Conservation (phyloP, 1,140 invertebrate species). For the Atta cephalotes region DNA sequence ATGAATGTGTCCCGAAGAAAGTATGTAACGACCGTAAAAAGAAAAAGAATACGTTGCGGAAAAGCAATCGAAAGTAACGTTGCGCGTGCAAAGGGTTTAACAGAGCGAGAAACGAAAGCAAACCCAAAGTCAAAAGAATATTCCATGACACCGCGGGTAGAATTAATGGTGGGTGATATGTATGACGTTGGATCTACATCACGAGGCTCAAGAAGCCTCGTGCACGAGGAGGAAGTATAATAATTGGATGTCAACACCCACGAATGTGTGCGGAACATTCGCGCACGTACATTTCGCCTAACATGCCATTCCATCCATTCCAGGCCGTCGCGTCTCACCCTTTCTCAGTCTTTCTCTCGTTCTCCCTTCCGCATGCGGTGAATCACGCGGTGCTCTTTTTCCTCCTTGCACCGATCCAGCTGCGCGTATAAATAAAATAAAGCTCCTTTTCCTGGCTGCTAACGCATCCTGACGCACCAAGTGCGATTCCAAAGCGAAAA, state of each 20-base stretch:
- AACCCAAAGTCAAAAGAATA: conserved; percentile 42
- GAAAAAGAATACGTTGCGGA: conserved; percentile 20
- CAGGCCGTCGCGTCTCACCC: conserved; percentile 26
- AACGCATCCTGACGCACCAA: conserved; percentile 50
- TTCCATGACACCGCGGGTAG: neutral
- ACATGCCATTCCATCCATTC: conserved; percentile 56
- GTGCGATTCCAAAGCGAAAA: conserved; percentile 29
- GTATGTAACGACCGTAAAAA: neutral
- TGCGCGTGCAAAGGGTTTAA: conserved; percentile 40
- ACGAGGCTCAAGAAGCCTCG: conserved; percentile 13
- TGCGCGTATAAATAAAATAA: conserved; percentile 66
- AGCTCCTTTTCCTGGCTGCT: conserved; percentile 31
- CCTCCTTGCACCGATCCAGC: neutral
- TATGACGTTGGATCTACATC: neutral
- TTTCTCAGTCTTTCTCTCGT: conserved; percentile 29
- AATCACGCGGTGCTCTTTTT: conserved; percentile 20
- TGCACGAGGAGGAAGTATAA: conserved; percentile 50
- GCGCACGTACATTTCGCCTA: conserved; percentile 50
- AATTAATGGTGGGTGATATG: conserved; percentile 29
- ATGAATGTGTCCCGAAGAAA: conserved; percentile 19
- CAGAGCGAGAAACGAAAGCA: conserved; percentile 56
- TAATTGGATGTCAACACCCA: conserved; percentile 66
- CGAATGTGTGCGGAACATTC: conserved; percentile 40
- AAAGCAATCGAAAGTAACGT: conserved; percentile 50
- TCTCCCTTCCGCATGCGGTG: neutral